Evolutionary conservation across 1,140 invertebrate species (phyloP).

Genomic region (Drosophila punjabiensis): DNA sequence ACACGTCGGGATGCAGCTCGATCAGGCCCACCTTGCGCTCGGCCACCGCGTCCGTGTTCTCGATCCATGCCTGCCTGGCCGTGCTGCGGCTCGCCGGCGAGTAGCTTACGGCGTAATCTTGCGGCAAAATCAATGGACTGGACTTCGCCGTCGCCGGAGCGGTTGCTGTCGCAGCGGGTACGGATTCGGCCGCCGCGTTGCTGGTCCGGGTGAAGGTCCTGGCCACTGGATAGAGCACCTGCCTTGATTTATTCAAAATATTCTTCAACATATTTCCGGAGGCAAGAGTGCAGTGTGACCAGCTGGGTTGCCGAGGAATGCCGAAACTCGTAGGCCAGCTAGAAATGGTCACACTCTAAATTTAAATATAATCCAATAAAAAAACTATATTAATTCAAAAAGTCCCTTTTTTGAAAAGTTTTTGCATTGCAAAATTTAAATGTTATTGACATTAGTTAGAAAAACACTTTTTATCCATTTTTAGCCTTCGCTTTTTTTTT

Average conservation of each 20-base stretch:
- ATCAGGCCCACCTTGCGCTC: conserved; percentile 94
- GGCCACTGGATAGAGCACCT: conserved; percentile 56
- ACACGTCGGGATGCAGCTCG: conserved; percentile 95
- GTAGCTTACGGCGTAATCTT: conserved; percentile 51
- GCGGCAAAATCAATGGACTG: conserved; percentile 61
- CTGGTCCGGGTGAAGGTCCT: conserved; percentile 49
- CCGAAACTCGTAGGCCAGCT: too few species aligned
- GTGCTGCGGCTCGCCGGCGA: conserved; percentile 57
- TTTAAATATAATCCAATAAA: too few species aligned
- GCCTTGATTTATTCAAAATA: conserved; percentile 71
- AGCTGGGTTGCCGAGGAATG: not conserved
- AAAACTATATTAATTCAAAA: too few species aligned
- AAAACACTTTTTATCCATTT: not conserved
- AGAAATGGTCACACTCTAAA: not conserved
- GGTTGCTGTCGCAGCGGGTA: not conserved
- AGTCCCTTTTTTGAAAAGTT: too few species aligned
- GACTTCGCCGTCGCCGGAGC: conserved; percentile 3
- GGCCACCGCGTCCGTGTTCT: conserved; percentile 93
- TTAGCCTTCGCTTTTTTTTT: not conserved
- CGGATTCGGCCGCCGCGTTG: conserved; percentile 3
- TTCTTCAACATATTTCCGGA: conserved; percentile 75
- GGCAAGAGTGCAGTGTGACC: conserved; percentile 9
- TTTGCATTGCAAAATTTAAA: too few species aligned
- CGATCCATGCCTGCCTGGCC: conserved; percentile 94
- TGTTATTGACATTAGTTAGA: not conserved